phyloP scores from a whole-genome alignment of 92 coral and sea anemone genomes.

The Porites evermanni region DNA sequence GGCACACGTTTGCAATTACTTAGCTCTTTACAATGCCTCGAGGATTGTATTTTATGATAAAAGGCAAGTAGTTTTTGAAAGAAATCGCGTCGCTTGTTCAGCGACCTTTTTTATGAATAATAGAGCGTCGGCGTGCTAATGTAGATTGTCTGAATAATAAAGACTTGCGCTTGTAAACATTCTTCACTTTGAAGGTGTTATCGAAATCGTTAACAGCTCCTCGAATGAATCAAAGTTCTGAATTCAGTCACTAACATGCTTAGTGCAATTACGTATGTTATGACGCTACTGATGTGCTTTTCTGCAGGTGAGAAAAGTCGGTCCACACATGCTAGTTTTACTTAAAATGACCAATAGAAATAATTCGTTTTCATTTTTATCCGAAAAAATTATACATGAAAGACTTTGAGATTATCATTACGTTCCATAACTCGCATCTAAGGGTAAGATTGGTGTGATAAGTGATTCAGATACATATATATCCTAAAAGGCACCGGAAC shows the following conservation, averaged over 20 bases:
- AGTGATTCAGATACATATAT: too few species aligned
- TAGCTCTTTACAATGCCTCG: background rate
- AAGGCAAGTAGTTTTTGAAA: background rate
- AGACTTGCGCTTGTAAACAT: background rate
- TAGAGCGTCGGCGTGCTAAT: constrained; percentile 13
- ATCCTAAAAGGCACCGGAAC: too few species aligned
- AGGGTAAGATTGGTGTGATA: too few species aligned
- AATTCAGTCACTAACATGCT: background rate
- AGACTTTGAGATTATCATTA: too few species aligned
- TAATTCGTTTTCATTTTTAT: too few species aligned
- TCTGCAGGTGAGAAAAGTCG: constrained; percentile 19
- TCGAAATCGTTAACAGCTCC: background rate
- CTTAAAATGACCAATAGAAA: background rate
- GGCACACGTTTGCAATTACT: background rate
- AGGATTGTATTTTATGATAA: background rate
- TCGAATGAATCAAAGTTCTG: background rate
- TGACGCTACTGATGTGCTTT: background rate
- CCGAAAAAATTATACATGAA: too few species aligned
- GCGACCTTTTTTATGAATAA: constrained; percentile 3
- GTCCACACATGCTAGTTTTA: background rate
- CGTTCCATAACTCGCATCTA: too few species aligned
- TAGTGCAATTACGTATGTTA: background rate
- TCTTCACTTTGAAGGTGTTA: background rate
- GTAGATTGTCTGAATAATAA: background rate
- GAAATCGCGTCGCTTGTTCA: background rate